These are phyloP conservation scores for Drosophila tsacasi DNA, from an alignment of 1,140 invertebrate species.

Conservation along the genomic window DNA sequence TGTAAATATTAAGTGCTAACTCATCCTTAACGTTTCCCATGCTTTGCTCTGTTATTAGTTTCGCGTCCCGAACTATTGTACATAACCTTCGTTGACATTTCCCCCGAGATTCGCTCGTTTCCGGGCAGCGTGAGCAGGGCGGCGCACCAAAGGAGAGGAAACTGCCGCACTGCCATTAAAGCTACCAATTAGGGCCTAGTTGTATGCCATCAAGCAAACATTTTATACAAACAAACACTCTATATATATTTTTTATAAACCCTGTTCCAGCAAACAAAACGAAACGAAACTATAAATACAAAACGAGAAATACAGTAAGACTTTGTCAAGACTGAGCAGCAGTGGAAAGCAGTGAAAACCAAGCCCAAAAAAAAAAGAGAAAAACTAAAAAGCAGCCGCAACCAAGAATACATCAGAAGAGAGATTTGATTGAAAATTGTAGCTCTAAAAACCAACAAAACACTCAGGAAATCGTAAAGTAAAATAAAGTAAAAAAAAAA, in stretches of 20 bases:
- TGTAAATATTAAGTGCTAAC: conserved; percentile 73
- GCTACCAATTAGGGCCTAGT: conserved; percentile 67
- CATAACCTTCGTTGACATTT: conserved; percentile 63
- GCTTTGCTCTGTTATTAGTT: conserved; percentile 42
- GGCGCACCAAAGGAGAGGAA: conserved; percentile 53
- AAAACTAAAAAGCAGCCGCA: conserved; percentile 20
- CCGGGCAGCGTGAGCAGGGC: conserved; percentile 37
- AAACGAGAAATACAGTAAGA: conserved; percentile 64
- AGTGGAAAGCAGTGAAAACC: conserved; percentile 61
- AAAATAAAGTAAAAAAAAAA: conserved; percentile 48
- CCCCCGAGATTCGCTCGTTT: conserved; percentile 62
- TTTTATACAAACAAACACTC: conserved; percentile 44
- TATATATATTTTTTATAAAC: conserved; percentile 73
- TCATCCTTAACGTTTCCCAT: conserved; percentile 24
- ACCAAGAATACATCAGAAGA: conserved; percentile 14
- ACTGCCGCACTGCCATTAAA: conserved; percentile 72
- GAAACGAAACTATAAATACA: conserved; percentile 47
- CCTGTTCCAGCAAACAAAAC: conserved; percentile 57
- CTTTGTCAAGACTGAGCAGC: conserved; percentile 81
- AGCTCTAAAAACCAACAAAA: conserved; percentile 48
- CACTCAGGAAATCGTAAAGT: conserved; percentile 72
- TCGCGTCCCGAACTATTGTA: conserved; percentile 55
- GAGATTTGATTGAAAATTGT: conserved; percentile 26
- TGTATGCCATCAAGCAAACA: conserved; percentile 27
- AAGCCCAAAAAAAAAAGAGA: conserved; percentile 38